Percentiles rank a stretch among this genome's conserved stretches.
These are phyloP conservation scores for Eucriotettix oculatus DNA, from an alignment of 2,888 invertebrate species.

Conservation along the genomic window DNA sequence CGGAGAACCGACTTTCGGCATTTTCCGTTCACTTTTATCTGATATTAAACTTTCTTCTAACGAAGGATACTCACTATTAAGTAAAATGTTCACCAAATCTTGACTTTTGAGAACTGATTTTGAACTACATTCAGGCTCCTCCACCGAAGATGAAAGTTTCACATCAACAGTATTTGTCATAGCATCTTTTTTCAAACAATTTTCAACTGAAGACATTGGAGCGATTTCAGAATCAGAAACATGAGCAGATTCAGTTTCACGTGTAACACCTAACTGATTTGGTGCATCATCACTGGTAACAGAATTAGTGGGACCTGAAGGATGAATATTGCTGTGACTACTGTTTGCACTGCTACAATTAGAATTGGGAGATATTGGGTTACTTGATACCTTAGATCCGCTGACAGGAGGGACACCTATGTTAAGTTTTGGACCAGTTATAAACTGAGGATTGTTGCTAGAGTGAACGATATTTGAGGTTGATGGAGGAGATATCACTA, in stretches of 20 bases:
- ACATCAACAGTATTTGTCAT: slow-evolving; percentile 13
- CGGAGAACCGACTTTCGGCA: not conserved
- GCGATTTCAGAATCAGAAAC: not conserved
- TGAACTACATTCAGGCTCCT: not conserved
- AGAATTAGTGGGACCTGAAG: not conserved
- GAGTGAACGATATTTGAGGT: not conserved
- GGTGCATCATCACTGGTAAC: not conserved
- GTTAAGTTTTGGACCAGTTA: slow-evolving; percentile 10
- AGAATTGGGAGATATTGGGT: not conserved
- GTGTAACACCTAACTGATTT: not conserved
- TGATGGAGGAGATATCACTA: not conserved
- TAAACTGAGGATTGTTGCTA: slow-evolving; percentile 7
- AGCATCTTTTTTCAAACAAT: slow-evolving; percentile 15
- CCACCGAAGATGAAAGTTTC: slow-evolving; percentile 4
- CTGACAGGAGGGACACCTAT: slow-evolving; percentile 13
- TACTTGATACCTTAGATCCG: slow-evolving; percentile 7
- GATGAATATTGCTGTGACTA: not conserved
- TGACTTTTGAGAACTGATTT: not conserved
- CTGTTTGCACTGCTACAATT: not conserved
- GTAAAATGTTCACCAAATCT: not conserved
- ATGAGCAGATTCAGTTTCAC: not conserved
- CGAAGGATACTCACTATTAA: slow-evolving; percentile 7
- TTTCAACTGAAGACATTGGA: not conserved
- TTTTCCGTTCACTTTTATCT: slow-evolving; percentile 4
- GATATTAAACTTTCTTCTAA: slow-evolving; percentile 7